Conservation (phyloP, 2,113 vertebrate species). For the Phalacrocorax pelagicus region DNA sequence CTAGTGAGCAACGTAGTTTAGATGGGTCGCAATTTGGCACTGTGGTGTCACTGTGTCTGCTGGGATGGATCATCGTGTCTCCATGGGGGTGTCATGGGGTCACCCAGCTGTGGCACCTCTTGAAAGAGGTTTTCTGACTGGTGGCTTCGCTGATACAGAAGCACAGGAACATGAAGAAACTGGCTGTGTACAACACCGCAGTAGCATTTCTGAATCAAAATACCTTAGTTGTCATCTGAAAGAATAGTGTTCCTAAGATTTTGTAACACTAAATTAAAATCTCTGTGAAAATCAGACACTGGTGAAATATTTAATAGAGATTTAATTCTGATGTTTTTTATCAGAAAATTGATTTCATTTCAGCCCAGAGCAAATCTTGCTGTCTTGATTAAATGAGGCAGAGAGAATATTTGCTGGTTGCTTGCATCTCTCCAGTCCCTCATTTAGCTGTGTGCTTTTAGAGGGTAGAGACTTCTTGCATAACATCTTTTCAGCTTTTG, state of each 20-base stretch:
- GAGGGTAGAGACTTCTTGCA: neutral
- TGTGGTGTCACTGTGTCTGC: neutral
- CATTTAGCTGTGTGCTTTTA: neutral
- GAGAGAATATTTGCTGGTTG: neutral
- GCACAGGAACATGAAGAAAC: neutral
- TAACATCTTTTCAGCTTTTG: neutral
- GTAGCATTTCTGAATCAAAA: neutral
- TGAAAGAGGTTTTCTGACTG: neutral
- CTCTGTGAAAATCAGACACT: neutral
- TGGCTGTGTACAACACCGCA: neutral
- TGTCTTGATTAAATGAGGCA: conserved; percentile 11
- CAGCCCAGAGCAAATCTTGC: neutral
- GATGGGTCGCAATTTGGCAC: neutral
- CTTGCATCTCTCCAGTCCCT: accelerated
- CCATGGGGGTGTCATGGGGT: neutral
- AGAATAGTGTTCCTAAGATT: neutral
- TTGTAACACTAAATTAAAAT: neutral
- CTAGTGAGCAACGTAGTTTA: neutral
- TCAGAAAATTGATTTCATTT: conserved; percentile 39
- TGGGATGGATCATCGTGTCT: neutral
- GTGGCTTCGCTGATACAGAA: neutral
- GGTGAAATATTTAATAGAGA: conserved; percentile 19
- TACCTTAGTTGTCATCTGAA: neutral
- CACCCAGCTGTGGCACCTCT: neutral
- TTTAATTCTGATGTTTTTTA: neutral